Evolutionary conservation across 1,140 invertebrate species (phyloP), one percentile per base, ranked within the genome.

Genomic region (Teleopsis dalmanni): DNA sequence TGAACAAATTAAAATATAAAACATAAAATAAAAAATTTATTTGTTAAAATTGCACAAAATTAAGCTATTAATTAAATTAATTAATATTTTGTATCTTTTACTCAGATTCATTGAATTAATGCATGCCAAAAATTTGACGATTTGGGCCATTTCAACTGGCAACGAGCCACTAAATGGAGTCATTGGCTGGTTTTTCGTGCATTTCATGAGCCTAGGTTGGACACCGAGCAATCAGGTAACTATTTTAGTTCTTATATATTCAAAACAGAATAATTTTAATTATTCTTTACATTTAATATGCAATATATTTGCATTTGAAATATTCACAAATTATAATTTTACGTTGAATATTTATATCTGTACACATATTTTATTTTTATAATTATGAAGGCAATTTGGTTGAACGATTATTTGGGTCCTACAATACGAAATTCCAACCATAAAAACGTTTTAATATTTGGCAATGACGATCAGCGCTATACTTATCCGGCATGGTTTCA

Each of bases 121-220:
- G 68, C 53, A 56, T 26, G 62, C 72, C 27, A 55, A 73, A 26
- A 76, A 74, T 46, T 57, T 85, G 31, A 50, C 72, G 2, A 73
- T 84, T 35, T 84, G 81, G 83, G 76, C 71, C 6, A 73, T 85
- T 27, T 78, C 81, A 22, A 81, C 81, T 3, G 81, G 82, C 11
- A 85, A 85, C 57, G 82, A 85, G 59, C 82, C 83, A 4, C 53
- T 74, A 4, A 75, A 78, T 56, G 79, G 78, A n/a, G 59, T 78
- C 13, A 75, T 82, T 22, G 68, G 74, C 3, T 78, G 84, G 52
- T 78, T 84, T 43, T 65, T 75, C 16, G 74, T 78, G 29, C 63
- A 72, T 4, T 84, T 88, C 54, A 84, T 91, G 63, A 76, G 78
- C n/a, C 81, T 94, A 71, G 84, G 79, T 3, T 93, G 91, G 82